Conservation (phyloP, 2,113 vertebrate genomes). For the Rhinolophus ferrumequinum region DNA sequence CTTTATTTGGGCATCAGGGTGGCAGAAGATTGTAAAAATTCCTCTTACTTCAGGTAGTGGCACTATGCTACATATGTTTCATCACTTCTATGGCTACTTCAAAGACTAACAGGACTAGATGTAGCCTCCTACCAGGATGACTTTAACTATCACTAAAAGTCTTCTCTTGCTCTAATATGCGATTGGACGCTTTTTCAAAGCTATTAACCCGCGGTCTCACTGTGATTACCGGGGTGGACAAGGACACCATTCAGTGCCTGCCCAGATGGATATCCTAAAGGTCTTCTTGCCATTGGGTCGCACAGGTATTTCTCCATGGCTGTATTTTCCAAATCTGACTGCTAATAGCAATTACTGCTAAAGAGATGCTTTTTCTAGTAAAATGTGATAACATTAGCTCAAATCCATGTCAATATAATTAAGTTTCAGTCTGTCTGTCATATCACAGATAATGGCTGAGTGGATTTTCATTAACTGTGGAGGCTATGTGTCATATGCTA, state of each 20-base stretch:
- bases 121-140: not conserved
- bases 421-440: conserved; percentile 70
- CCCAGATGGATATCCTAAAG: not conserved
- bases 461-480: conserved; percentile 75
- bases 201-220: not conserved
- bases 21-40: not conserved
- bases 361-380: conserved; percentile 60
- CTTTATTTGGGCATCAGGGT: not conserved
- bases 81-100: not conserved
- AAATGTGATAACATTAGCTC: conserved; percentile 58
- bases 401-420: conserved; percentile 67
- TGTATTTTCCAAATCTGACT: not conserved
- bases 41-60: not conserved
- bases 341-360: conserved; percentile 48
- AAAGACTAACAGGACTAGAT: not conserved
- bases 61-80: not conserved
- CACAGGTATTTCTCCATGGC: not conserved
- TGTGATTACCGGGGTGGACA: not conserved
- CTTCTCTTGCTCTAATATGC: not conserved
- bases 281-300: not conserved
- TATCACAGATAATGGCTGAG: conserved; percentile 55
- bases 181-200: conserved; percentile 4
- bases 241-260: not conserved
- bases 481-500: conserved; percentile 61
- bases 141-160: not conserved